Conservation (phyloP, 1,140 invertebrate genomes). For the Hesperophylax magnus region DNA sequence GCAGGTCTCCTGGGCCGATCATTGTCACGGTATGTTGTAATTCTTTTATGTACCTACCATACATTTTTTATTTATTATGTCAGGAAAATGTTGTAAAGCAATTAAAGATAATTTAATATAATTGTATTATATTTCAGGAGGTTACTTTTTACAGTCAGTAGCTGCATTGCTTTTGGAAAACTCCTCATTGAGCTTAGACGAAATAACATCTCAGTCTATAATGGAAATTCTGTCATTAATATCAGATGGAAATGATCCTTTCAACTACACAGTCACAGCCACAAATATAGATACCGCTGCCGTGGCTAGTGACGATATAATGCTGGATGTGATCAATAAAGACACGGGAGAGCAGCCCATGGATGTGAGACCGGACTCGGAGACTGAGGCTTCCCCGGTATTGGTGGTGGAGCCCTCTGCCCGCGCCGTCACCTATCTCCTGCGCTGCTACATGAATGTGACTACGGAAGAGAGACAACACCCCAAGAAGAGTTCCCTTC, state of each 20-base stretch:
- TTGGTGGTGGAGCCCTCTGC: constrained; percentile 65
- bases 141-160: constrained; percentile 77
- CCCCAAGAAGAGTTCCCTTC: constrained; percentile 78
- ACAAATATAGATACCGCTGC: not conserved
- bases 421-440: constrained; percentile 72
- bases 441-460: constrained; percentile 79
- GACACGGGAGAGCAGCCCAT: constrained; percentile 26
- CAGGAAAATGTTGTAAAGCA: not conserved
- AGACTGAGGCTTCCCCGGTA: constrained; percentile 59
- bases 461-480: constrained; percentile 79
- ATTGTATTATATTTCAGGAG: constrained; percentile 61
- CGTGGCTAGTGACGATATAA: not conserved
- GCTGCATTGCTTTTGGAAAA: constrained; percentile 69
- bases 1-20: constrained; percentile 76
- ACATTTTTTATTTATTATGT: not conserved
- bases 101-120: not conserved
- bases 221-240: constrained; percentile 78
- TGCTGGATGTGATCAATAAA: constrained; percentile 1
- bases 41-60: not conserved
- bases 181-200: constrained; percentile 68
- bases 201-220: constrained; percentile 75
- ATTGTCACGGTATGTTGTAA: constrained; percentile 65
- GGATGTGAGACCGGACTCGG: constrained; percentile 12
- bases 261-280: not conserved
- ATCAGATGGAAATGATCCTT: constrained; percentile 74